Conservation (phyloP, 2,113 vertebrate species). For the Sus scrofa region DNA sequence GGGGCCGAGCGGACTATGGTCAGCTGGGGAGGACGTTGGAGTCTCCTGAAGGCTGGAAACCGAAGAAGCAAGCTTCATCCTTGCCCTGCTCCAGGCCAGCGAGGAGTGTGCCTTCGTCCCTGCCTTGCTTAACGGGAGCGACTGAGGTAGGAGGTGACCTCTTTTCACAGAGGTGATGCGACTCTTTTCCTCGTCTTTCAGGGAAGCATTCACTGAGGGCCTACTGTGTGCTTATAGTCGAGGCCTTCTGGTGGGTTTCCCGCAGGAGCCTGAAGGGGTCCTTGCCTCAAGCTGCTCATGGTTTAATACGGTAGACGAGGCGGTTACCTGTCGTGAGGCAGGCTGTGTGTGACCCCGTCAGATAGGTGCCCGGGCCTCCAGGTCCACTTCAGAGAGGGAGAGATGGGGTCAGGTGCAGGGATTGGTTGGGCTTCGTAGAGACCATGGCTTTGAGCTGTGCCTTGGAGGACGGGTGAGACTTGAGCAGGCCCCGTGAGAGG, state of each 20-base stretch:
- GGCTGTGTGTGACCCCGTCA: background rate
- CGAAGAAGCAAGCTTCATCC: slow-evolving; percentile 30
- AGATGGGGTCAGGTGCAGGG: background rate
- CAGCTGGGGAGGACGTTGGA: slow-evolving; percentile 90
- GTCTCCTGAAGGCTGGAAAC: slow-evolving; percentile 58
- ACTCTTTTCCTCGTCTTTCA: background rate
- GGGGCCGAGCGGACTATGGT: slow-evolving; percentile 95
- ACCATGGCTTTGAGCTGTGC: background rate
- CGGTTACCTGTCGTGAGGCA: background rate
- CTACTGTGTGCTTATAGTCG: background rate
- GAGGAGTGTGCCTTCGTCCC: slow-evolving; percentile 82
- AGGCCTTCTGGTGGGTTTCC: background rate
- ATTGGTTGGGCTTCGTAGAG: background rate
- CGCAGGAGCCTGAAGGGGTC: background rate
- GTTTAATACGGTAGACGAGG: slow-evolving; percentile 21
- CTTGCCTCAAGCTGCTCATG: background rate
- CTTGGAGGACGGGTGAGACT: background rate
- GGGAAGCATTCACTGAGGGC: background rate
- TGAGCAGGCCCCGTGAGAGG: background rate
- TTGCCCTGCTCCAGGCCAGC: slow-evolving; percentile 37
- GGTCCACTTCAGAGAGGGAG: background rate
- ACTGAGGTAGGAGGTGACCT: slow-evolving; percentile 88
- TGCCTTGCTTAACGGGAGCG: slow-evolving; percentile 90
- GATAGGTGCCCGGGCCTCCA: background rate
- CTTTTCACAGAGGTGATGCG: background rate